These are phyloP conservation scores for Sus cebifrons DNA, from an alignment of 2,797 vertebrate species.

Conservation along the genomic window DNA sequence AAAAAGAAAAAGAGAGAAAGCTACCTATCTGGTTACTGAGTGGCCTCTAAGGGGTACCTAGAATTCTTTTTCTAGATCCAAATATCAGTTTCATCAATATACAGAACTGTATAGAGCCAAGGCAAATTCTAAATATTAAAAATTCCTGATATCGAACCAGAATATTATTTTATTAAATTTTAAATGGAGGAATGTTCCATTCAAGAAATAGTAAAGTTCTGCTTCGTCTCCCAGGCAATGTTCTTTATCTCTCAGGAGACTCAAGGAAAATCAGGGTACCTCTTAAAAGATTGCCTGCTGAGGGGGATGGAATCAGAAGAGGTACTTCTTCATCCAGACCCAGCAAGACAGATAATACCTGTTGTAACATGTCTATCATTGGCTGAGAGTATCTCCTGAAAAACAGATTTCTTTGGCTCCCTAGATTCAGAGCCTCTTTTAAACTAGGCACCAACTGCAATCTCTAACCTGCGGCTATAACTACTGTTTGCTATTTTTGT, in stretches of 20 bases:
- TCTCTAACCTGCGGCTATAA: neutral
- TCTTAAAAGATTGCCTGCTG: neutral
- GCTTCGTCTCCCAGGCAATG: neutral
- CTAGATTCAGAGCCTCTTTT: neutral
- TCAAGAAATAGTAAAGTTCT: neutral
- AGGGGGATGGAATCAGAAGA: neutral
- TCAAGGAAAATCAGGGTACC: neutral
- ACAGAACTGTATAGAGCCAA: neutral
- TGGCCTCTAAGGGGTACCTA: neutral
- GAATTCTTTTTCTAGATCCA: neutral
- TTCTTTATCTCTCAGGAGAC: neutral
- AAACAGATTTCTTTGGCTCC: neutral
- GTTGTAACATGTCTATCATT: neutral
- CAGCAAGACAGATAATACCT: neutral
- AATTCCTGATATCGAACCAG: neutral
- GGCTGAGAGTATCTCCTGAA: neutral
- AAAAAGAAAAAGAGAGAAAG: neutral
- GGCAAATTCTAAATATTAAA: neutral
- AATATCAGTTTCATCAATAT: neutral
- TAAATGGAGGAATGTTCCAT: neutral
- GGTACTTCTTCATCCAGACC: neutral
- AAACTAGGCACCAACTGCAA: neutral
- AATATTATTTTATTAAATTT: neutral
- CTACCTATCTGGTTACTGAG: neutral
- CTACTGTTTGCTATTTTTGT: neutral